Evolutionary conservation across 1,140 invertebrate genomes (phyloP).

Genomic region (Delia radicum): DNA sequence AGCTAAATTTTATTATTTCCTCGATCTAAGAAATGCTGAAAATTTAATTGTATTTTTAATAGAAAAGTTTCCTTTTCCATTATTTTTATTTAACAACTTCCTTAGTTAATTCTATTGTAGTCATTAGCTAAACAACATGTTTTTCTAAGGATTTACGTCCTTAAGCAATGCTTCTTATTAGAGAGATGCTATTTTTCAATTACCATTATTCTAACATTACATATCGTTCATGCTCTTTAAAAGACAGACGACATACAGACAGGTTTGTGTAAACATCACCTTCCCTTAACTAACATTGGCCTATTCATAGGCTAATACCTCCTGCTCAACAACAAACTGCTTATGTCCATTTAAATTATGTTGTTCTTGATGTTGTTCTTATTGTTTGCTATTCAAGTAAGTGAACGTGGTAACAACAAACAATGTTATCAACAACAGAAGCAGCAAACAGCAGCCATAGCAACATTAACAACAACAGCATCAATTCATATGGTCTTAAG

Average conservation of each 20-base stretch:
- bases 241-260: no score
- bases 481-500: neutral
- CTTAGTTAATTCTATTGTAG: neutral
- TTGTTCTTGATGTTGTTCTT: neutral
- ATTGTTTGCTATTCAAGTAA: neutral
- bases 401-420: constrained; percentile 7
- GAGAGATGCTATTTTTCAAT: neutral
- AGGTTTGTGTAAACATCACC: neutral
- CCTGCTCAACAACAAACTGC: neutral
- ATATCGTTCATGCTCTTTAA: neutral
- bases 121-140: neutral
- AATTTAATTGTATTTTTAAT: no score
- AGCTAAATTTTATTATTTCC: no score
- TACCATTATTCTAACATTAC: neutral
- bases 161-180: neutral
- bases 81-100: no score
- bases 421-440: neutral
- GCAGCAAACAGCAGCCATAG: neutral
- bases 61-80: no score
- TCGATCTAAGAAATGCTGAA: no score
- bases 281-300: neutral
- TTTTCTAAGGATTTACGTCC: neutral
- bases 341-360: constrained; percentile 21
- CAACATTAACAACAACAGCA: neutral
- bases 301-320: neutral